Evolutionary conservation across 1,140 invertebrate genomes (phyloP), one percentile per base, ranked within the genome.

Genomic region (Habropoda laboriosa): DNA sequence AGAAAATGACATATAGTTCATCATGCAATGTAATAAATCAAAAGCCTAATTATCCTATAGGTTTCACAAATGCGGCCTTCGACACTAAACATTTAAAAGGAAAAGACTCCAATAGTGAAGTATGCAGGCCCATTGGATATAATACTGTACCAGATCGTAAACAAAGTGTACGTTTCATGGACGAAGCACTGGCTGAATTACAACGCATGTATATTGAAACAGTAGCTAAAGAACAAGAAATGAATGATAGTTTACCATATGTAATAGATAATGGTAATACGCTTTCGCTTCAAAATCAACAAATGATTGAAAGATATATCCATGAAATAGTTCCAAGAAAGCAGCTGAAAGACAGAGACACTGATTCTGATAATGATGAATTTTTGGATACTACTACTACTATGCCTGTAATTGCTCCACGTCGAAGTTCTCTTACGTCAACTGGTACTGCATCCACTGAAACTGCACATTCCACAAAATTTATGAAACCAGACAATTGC

Each of bases 341-440:
- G 47, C 67, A 63, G 5, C 38, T 53, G 1, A 82, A 73, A 18
- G 83, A 82, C 13, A 80, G 84, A 27, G 87, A 87, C 6, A 84
- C 84, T 0, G 92, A 92, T 40, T 92, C 91, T 0, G 92, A 93
- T 18, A 90, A 92, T 53, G 92, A 93, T 5, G 92, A 92, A 78
- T 93, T 91, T 87, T 88, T 93, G 66, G 93, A 93, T 45, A 93
- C 93, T 40, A 93, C 92, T 47, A 78, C 87, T 3, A 93, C 80
- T 38, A 90, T 93, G 90, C 85, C 83, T 8, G 72, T 80, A 12
- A 57, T 42, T 51, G 70, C 27, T 24, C 83, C 35, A 76, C 83
- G 86, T 24, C 89, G 87, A 74, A 88, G 86, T 55, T 93, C 92
- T 3, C 30, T 92, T 3, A 93, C 88, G 18, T 93, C 92, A 5